Percentiles rank a stretch among this genome's conserved stretches.
phyloP scores from a whole-genome alignment of 1,140 invertebrate genomes.

The Bombus pyrosoma region DNA sequence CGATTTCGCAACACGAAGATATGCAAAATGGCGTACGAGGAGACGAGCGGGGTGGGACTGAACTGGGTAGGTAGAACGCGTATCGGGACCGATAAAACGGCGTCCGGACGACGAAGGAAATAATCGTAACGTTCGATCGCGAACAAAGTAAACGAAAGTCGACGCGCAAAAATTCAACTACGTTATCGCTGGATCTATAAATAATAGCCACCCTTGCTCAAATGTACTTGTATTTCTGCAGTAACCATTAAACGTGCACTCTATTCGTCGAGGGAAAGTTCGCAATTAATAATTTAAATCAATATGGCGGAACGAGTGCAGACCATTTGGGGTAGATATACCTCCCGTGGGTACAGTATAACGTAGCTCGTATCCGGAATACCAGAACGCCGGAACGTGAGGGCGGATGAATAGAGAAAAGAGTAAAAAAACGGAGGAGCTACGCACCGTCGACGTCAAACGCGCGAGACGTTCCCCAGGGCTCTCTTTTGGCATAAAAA shows the following conservation, averaged over 20 bases:
- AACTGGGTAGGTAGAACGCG: too few species aligned
- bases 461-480: slow-evolving; percentile 63
- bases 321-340: slow-evolving; percentile 75
- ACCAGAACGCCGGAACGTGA: slow-evolving; percentile 57
- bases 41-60: not conserved
- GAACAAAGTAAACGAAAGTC: slow-evolving; percentile 12
- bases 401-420: not conserved
- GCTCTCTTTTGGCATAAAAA: slow-evolving; percentile 61
- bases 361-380: slow-evolving; percentile 66
- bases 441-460: slow-evolving; percentile 52
- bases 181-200: slow-evolving; percentile 45
- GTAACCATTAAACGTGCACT: slow-evolving; percentile 60
- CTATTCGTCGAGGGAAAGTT: slow-evolving; percentile 68
- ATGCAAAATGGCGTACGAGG: not conserved
- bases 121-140: slow-evolving; percentile 26
- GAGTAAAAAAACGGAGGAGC: slow-evolving; percentile 48
- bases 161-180: slow-evolving; percentile 19
- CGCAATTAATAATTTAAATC: slow-evolving; percentile 81
- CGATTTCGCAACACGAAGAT: slow-evolving; percentile 15
- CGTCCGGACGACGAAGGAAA: not conserved
- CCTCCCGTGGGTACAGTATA: slow-evolving; percentile 73
- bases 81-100: slow-evolving; percentile 3
- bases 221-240: slow-evolving; percentile 15
- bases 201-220: slow-evolving; percentile 24
- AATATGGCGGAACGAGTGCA: slow-evolving; percentile 76